These are phyloP conservation scores for Hystrix brachyura DNA, from an alignment of 2,113 vertebrate species.

Conservation along the genomic window DNA sequence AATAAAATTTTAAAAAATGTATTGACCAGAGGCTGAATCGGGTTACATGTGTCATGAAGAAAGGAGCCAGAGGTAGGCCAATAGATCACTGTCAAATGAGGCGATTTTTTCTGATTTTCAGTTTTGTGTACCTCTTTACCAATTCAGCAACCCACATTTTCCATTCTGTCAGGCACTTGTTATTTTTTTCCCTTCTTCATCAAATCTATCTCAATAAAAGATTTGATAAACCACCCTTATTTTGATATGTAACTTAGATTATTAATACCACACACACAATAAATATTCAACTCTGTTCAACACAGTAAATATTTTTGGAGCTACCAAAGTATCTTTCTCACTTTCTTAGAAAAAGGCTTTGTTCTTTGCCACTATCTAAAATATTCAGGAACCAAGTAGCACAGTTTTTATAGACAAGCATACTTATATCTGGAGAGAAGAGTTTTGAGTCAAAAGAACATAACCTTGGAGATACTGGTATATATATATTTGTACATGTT, in stretches of 20 bases:
- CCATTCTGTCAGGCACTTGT: background rate
- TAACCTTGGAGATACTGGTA: background rate
- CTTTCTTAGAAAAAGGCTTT: background rate
- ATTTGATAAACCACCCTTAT: background rate
- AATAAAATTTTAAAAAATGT: background rate
- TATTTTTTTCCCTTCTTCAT: background rate
- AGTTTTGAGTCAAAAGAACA: background rate
- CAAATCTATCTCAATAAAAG: background rate
- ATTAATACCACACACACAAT: background rate
- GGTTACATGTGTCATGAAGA: background rate
- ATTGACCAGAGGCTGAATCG: background rate
- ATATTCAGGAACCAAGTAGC: background rate
- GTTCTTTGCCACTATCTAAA: background rate
- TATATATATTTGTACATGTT: background rate
- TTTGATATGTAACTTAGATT: background rate
- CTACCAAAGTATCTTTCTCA: background rate
- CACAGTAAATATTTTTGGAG: background rate
- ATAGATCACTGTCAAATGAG: background rate
- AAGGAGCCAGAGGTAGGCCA: background rate
- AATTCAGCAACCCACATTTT: background rate
- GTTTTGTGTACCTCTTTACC: background rate
- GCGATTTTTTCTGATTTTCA: background rate
- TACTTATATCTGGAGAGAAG: background rate
- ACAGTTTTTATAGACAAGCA: background rate
- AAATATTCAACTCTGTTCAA: background rate